Percentiles rank a stretch among this genome's conserved stretches.
These are phyloP conservation scores for Saccopteryx bilineata DNA, from an alignment of 2,113 vertebrate genomes.

Conservation along the genomic window DNA sequence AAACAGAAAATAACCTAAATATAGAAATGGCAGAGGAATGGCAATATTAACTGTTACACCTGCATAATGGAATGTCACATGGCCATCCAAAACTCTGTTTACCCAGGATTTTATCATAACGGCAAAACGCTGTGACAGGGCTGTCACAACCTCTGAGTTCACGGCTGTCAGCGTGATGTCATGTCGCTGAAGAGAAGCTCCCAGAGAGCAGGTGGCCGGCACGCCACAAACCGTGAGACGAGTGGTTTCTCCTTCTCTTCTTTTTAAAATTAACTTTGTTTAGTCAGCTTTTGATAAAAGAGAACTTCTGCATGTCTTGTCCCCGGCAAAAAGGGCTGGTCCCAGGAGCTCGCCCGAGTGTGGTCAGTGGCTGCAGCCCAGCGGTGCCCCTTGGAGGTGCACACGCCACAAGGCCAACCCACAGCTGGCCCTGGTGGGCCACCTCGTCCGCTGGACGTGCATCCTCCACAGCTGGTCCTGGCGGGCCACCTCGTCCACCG, in stretches of 20 bases:
- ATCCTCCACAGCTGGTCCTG: rapidly evolving
- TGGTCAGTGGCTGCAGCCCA: not conserved
- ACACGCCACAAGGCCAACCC: not conserved
- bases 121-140: not conserved
- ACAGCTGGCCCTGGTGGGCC: not conserved
- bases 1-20: not conserved
- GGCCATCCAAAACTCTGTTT: not conserved
- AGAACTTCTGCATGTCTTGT: not conserved
- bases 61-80: not conserved
- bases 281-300: not conserved
- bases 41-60: not conserved
- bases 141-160: not conserved
- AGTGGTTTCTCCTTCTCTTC: not conserved
- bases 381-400: not conserved
- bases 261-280: not conserved
- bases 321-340: not conserved
- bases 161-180: rapidly evolving
- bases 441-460: not conserved
- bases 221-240: no score
- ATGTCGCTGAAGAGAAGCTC: not conserved
- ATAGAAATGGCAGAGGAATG: not conserved
- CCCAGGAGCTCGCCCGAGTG: not conserved
- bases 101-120: no score
- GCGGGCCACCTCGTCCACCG: not conserved
- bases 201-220: not conserved